These are phyloP conservation scores for Gephyroberyx darwinii DNA, from an alignment of 2,797 vertebrate species.

Conservation along the genomic window DNA sequence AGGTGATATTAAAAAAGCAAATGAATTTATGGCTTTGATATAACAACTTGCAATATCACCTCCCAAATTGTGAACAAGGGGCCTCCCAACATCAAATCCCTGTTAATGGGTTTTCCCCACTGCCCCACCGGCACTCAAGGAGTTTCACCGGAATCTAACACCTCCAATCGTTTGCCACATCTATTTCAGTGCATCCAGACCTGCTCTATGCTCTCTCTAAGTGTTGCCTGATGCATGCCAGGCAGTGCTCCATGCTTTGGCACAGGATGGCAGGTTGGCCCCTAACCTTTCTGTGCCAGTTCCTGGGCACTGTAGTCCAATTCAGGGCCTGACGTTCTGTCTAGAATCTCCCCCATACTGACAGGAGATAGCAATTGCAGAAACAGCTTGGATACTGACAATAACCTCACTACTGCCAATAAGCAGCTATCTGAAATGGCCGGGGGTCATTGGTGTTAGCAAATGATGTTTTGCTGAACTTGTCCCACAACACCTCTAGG, in stretches of 20 bases:
- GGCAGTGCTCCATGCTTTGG: slow-evolving; percentile 15
- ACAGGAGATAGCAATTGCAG: slow-evolving; percentile 32
- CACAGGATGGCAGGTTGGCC: slow-evolving; percentile 1
- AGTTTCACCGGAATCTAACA: slow-evolving; percentile 15
- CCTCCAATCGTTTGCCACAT: slow-evolving; percentile 2
- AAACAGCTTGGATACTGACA: slow-evolving; percentile 44
- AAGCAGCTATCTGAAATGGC: slow-evolving; percentile 42
- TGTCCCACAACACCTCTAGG: slow-evolving; percentile 17
- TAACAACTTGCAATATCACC: too few species aligned
- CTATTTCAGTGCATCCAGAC: slow-evolving; percentile 25
- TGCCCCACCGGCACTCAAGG: neutral
- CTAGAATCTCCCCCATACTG: neutral
- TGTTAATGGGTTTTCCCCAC: neutral
- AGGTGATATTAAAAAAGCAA: too few species aligned
- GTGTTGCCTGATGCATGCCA: neutral
- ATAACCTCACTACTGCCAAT: slow-evolving; percentile 47
- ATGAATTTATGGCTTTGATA: too few species aligned
- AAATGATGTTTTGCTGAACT: slow-evolving; percentile 42
- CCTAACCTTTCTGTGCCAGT: slow-evolving; percentile 13
- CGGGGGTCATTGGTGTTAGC: slow-evolving; percentile 22
- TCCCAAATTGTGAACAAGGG: neutral
- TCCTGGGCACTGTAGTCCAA: neutral
- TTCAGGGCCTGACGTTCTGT: slow-evolving; percentile 9
- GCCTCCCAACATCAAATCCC: neutral
- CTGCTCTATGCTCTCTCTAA: slow-evolving; percentile 2